phyloP scores from a whole-genome alignment of 2,888 invertebrate genomes.

The Parnassius orleans region DNA sequence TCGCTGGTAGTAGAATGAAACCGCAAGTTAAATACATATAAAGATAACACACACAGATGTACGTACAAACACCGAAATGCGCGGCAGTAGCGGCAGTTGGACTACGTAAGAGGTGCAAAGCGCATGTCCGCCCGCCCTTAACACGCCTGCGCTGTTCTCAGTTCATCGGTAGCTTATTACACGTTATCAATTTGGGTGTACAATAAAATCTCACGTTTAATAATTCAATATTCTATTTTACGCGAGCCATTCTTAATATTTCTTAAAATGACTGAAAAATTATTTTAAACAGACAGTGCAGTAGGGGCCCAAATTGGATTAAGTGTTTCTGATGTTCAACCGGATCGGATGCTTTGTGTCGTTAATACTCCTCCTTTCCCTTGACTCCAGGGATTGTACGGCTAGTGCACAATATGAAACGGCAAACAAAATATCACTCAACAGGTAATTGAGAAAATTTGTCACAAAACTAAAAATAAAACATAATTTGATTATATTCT shows the following conservation, averaged over 20 bases:
- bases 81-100: conserved; percentile 37
- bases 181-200: conserved; percentile 49
- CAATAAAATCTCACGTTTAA: conserved; percentile 30
- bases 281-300: conserved; percentile 36
- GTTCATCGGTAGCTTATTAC: conserved; percentile 28
- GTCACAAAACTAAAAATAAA: neutral
- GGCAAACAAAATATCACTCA: conserved; percentile 63
- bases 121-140: conserved; percentile 57
- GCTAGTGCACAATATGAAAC: conserved; percentile 68
- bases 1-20: conserved; percentile 19
- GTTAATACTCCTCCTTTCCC: conserved; percentile 61
- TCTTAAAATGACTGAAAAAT: conserved; percentile 33
- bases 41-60: conserved; percentile 29
- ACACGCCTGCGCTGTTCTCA: conserved; percentile 56
- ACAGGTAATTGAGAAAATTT: conserved; percentile 57
- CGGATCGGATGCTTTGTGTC: conserved; percentile 54
- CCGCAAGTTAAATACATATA: conserved; percentile 31
- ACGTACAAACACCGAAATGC: conserved; percentile 27
- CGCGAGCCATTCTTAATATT: neutral
- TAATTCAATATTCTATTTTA: conserved; percentile 24
- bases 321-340: conserved; percentile 74
- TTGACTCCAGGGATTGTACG: conserved; percentile 70
- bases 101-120: conserved; percentile 45
- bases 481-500: neutral
- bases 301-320: conserved; percentile 43